Base-by-base conservation (phyloP, 2,888 invertebrate species). In the Leucophenga maculata region DNA sequence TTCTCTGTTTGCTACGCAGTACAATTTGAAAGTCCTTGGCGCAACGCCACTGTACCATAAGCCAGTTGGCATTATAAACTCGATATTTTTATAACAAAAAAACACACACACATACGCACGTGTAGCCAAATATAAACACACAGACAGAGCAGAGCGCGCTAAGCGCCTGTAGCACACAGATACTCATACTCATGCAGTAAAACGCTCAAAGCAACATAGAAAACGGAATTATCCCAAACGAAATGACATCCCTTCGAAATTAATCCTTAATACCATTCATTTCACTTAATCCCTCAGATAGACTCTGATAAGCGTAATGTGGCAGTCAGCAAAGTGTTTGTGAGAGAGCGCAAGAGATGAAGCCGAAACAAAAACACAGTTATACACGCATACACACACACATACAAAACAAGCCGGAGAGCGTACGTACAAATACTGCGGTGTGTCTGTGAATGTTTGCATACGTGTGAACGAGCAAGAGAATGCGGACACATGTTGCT, bases 251-350 rank as follows among this genome's bases (percentile, higher is more conserved):
- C 88, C 88, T 87, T 87, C 85, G 81, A 87, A 87, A 87, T 88
- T 87, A 87, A 88, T 87, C 87, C 87, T 88, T 87, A 87, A 88
- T 88, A 86, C 88, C 87, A 87, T 87, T 87, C 87, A 86, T 85
- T 88, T 85, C 85, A 86, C 84, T 86, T 87, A 88, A 87, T 87
- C 88, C 86, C 85, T 79, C 83, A 83, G 85, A 86, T 86, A 88
- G 82, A 84, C 80, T 78, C 79, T 80, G 85, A 82, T 80, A 78
- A 81, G 84, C 80, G 84, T 81, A 81, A 81, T 84, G 84, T 84
- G 81, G 80, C 62, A 64, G 62, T 44, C 46, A 64, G 32, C 46
- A 46, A 4, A 16, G 48, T 16, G 39, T 32, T 9, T 6, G 16
- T n/a, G 50, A n/a, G 50, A 50, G 50, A 50, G 50, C 16, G 50